phyloP scores from a whole-genome alignment of 2,888 invertebrate genomes.

The Bombyx huttoni region DNA sequence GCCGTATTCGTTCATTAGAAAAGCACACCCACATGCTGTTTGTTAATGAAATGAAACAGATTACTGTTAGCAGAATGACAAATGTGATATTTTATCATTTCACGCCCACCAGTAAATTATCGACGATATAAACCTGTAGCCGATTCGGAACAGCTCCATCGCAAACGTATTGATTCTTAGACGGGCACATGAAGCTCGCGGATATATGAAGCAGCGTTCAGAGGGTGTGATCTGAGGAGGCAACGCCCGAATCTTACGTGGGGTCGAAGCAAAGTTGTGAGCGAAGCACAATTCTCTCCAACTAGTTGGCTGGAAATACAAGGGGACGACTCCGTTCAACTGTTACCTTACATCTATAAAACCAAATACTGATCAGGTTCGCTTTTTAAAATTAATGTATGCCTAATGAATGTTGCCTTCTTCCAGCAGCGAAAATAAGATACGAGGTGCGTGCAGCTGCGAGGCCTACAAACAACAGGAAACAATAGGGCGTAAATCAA shows the following conservation, averaged over 20 bases:
- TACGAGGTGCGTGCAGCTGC: conserved; percentile 5
- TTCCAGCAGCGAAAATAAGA: conserved; percentile 32
- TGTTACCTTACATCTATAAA: conserved; percentile 49
- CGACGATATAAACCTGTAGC: neutral
- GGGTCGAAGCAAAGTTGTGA: conserved; percentile 31
- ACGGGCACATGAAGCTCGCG: conserved; percentile 35
- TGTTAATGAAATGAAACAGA: conserved; percentile 59
- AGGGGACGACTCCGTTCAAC: conserved; percentile 41
- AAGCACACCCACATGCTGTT: conserved; percentile 36
- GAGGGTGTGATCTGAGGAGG: conserved; percentile 27
- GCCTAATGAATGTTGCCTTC: too few relatives aligned
- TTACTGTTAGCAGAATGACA: conserved; percentile 62
- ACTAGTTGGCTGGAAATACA: conserved; percentile 39
- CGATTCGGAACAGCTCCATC: conserved; percentile 16
- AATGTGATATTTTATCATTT: conserved; percentile 39
- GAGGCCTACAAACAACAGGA: conserved; percentile 13
- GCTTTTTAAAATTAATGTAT: conserved; percentile 38
- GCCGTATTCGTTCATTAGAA: conserved; percentile 38
- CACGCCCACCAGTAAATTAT: conserved; percentile 32
- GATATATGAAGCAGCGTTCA: conserved; percentile 34
- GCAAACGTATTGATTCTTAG: conserved; percentile 57
- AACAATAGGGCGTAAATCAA: conserved; percentile 60
- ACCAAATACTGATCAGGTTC: conserved; percentile 24
- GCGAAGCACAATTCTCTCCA: conserved; percentile 30
- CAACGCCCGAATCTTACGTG: conserved; percentile 26